These are phyloP conservation scores for Sebastes schlegelii DNA, from an alignment of 2,113 vertebrate species.

Conservation along the genomic window DNA sequence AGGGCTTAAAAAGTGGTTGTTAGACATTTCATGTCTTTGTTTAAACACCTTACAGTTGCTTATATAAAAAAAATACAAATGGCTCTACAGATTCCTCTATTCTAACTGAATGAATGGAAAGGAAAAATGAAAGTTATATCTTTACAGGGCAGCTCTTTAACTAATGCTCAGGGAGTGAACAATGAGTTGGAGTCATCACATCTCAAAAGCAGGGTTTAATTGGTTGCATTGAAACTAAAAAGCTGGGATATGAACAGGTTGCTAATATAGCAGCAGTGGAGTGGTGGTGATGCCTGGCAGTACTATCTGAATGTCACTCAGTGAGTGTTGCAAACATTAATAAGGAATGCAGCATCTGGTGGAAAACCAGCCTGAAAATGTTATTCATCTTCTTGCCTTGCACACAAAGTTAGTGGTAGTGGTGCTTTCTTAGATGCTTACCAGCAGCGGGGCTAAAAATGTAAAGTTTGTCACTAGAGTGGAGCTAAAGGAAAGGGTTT, in stretches of 20 bases:
- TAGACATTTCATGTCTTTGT: constrained; percentile 12
- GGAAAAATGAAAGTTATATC: background rate
- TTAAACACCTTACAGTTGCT: background rate
- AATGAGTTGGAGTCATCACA: constrained; percentile 28
- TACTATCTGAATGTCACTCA: background rate
- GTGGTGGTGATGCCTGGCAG: background rate
- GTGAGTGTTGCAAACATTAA: background rate
- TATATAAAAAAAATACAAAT: background rate
- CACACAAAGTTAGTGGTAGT: background rate
- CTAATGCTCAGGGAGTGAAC: constrained; percentile 20
- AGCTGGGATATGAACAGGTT: constrained; percentile 23
- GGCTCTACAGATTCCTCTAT: background rate
- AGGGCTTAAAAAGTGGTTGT: constrained; percentile 1
- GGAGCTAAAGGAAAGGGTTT: constrained; percentile 14
- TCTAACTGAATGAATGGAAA: background rate
- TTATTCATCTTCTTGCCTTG: background rate
- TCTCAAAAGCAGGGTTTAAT: constrained; percentile 42
- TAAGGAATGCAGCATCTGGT: constrained; percentile 1
- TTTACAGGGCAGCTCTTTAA: constrained; percentile 17
- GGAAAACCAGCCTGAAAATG: background rate
- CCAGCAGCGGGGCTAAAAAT: constrained; percentile 10
- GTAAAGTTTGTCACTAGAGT: constrained; percentile 21
- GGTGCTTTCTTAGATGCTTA: background rate
- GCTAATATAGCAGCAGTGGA: constrained; percentile 24
- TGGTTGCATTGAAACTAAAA: constrained; percentile 28